These are phyloP conservation scores for Drosophila yakuba DNA, from an alignment of 1,140 invertebrate species.

Conservation along the genomic window DNA sequence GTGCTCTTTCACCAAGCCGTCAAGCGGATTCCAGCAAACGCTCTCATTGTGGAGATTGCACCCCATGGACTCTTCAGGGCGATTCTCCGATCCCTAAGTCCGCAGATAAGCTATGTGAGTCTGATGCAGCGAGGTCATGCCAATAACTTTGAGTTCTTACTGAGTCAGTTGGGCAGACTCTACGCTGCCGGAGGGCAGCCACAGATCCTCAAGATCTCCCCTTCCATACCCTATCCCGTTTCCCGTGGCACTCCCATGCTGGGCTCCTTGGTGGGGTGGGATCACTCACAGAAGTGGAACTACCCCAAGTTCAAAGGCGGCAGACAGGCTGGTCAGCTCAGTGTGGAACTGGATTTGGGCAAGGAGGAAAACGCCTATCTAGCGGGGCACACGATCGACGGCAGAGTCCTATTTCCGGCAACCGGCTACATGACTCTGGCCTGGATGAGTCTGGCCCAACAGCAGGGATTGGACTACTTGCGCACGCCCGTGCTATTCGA, in stretches of 20 bases:
- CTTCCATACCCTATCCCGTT: conserved; percentile 92
- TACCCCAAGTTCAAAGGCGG: conserved; percentile 89
- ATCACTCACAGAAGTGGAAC: conserved; percentile 92
- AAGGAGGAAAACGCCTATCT: conserved; percentile 91
- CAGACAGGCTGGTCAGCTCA: conserved; percentile 87
- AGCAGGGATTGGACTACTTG: conserved; percentile 90
- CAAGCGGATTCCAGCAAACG: conserved; percentile 92
- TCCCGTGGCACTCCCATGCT: conserved; percentile 94
- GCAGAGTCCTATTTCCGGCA: conserved; percentile 97
- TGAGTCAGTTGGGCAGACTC: conserved; percentile 91
- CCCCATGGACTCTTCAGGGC: conserved; percentile 96
- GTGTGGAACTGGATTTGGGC: conserved; percentile 91
- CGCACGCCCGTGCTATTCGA: conserved; percentile 94
- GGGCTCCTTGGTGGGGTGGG: conserved; percentile 94
- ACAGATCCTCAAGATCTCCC: conserved; percentile 89
- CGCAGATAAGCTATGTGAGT: conserved; percentile 89
- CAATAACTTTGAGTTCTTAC: conserved; percentile 90
- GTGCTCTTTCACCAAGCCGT: conserved; percentile 94
- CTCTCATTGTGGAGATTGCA: conserved; percentile 95
- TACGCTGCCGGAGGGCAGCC: conserved; percentile 93
- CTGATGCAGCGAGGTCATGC: conserved; percentile 90
- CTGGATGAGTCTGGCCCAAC: conserved; percentile 96
- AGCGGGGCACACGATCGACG: conserved; percentile 96
- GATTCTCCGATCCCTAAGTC: conserved; percentile 91
- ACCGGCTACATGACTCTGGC: conserved; percentile 97